These are phyloP conservation scores for Barypeithes pellucidus DNA, from an alignment of 2,888 invertebrate genomes.

Conservation along the genomic window DNA sequence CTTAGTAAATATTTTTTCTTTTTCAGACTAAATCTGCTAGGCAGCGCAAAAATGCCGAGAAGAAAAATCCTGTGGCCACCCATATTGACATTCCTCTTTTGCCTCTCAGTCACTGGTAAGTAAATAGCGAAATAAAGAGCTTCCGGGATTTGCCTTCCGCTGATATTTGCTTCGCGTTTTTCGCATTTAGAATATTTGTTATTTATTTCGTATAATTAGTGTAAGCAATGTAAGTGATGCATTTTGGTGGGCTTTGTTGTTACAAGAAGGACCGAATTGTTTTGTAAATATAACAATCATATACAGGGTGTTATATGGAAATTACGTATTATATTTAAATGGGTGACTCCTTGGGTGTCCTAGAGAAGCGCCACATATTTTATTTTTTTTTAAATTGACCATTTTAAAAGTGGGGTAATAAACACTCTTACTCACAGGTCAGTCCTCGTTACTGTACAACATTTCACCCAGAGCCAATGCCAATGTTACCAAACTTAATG, in stretches of 20 bases:
- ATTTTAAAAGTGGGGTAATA: too few relatives aligned
- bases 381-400: too few relatives aligned
- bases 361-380: too few relatives aligned
- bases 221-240: neutral
- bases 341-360: too few relatives aligned
- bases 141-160: neutral
- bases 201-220: conserved; percentile 10
- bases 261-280: too few relatives aligned
- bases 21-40: conserved; percentile 37
- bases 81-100: conserved; percentile 51
- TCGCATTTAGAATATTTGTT: conserved; percentile 14
- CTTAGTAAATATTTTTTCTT: conserved; percentile 23
- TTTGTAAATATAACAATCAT: too few relatives aligned
- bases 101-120: conserved; percentile 52
- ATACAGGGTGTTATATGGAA: too few relatives aligned
- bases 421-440: too few relatives aligned
- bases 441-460: too few relatives aligned
- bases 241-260: neutral
- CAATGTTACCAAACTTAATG: too few relatives aligned
- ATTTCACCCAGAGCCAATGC: too few relatives aligned
- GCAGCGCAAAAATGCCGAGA: conserved; percentile 44
- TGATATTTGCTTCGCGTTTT: conserved; percentile 17
- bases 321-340: too few relatives aligned
- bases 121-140: conserved; percentile 38
- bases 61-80: conserved; percentile 50